Evolutionary conservation across 2,888 invertebrate species (phyloP).

Genomic region (Oscheius myriophilus): DNA sequence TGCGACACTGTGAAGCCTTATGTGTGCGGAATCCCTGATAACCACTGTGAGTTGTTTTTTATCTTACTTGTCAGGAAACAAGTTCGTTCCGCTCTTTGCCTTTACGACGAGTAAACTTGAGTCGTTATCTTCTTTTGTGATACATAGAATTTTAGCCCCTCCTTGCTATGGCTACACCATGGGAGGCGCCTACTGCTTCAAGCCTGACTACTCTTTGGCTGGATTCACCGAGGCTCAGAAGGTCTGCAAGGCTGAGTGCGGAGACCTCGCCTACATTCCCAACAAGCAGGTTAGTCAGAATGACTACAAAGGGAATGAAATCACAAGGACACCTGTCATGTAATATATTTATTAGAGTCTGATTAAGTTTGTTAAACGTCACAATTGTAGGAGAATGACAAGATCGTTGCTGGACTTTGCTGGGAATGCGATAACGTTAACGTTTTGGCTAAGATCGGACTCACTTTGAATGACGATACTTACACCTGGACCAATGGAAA

Average conservation of each 20-base stretch:
- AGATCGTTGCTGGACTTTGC: conserved; percentile 22
- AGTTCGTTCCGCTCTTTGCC: not conserved
- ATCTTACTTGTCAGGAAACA: not conserved
- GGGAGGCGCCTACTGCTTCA: conserved; percentile 1
- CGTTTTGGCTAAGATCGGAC: conserved; percentile 20
- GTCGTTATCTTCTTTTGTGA: not conserved
- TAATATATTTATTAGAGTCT: no score
- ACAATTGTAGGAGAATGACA: conserved; percentile 13
- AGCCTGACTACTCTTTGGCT: conserved; percentile 5
- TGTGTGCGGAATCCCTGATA: conserved; percentile 22
- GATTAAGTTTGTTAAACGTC: not conserved
- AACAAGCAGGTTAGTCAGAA: not conserved
- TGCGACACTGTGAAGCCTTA: conserved; percentile 16
- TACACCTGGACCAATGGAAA: conserved; percentile 29
- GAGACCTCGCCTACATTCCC: conserved; percentile 22
- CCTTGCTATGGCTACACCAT: conserved; percentile 24
- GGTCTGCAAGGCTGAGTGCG: conserved; percentile 14
- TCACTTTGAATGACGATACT: conserved; percentile 1
- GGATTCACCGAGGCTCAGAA: conserved; percentile 5
- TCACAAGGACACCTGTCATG: not conserved
- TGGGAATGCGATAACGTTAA: conserved; percentile 24
- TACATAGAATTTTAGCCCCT: conserved; percentile 10
- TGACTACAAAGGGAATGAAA: not conserved
- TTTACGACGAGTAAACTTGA: not conserved
- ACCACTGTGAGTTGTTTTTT: not conserved